These are phyloP conservation scores for Lasioglossum calceatum DNA, from an alignment of 2,888 invertebrate genomes.

Conservation along the genomic window DNA sequence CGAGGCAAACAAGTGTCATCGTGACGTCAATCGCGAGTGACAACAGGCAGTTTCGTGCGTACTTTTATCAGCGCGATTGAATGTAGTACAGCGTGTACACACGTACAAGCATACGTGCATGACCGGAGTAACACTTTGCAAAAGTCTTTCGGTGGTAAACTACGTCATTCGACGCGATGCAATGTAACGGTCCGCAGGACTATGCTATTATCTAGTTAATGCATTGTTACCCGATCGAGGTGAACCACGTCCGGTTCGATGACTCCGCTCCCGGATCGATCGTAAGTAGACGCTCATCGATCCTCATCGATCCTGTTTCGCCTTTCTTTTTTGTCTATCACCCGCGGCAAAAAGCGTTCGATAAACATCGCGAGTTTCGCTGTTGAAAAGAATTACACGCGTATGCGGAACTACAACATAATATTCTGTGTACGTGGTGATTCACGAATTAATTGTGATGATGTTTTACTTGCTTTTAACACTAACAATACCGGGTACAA, in stretches of 20 bases:
- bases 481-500: too few species aligned
- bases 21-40: conserved; percentile 69
- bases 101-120: background rate
- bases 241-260: conserved; percentile 42
- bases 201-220: conserved; percentile 23
- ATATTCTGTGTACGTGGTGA: background rate
- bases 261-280: conserved; percentile 20
- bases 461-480: background rate
- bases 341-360: background rate
- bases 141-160: conserved; percentile 20
- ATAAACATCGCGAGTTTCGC: background rate
- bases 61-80: conserved; percentile 55
- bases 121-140: background rate
- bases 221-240: conserved; percentile 34
- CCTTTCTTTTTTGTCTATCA: background rate
- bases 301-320: background rate
- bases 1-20: conserved; percentile 70
- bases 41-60: conserved; percentile 45
- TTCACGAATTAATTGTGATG: background rate
- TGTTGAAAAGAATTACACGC: background rate
- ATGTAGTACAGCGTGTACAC: background rate
- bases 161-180: conserved; percentile 36
- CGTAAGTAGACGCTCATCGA: conserved; percentile 24
- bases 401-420: background rate
- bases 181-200: conserved; percentile 34